phyloP scores from a whole-genome alignment of 2,113 vertebrate species.

The Elgaria multicarinata region DNA sequence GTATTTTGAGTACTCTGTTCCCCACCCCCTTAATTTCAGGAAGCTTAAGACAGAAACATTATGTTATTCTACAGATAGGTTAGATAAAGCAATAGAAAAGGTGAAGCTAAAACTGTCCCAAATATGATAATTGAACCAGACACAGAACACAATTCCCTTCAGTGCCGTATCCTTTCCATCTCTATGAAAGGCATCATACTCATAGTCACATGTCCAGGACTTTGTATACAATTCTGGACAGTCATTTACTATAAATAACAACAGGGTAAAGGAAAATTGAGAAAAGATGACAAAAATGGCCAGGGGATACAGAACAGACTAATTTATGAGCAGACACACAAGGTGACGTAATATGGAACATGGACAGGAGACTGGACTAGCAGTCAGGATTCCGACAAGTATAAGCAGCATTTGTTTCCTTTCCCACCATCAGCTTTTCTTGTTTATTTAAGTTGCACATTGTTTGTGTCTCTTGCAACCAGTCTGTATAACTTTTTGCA shows the following conservation, averaged over 20 bases:
- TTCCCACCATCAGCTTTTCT: slow-evolving; percentile 20
- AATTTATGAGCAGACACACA: neutral
- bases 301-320: slow-evolving; percentile 11
- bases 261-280: neutral
- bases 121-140: neutral
- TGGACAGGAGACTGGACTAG: neutral
- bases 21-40: neutral
- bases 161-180: neutral
- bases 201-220: neutral
- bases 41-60: neutral
- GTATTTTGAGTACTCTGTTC: neutral
- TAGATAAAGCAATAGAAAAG: neutral
- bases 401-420: slow-evolving; percentile 27
- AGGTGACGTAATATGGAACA: neutral
- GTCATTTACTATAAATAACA: neutral
- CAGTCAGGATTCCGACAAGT: slow-evolving; percentile 16
- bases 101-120: neutral
- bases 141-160: neutral
- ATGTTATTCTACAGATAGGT: neutral
- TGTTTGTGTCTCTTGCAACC: slow-evolving; percentile 17
- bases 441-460: slow-evolving; percentile 34
- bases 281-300: neutral
- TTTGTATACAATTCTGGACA: neutral
- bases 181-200: neutral
- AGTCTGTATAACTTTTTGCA: neutral